Percentiles rank a stretch among this genome's conserved stretches.
Evolutionary conservation across 2,113 vertebrate genomes (phyloP).

Genomic region (Lagopus leucura): DNA sequence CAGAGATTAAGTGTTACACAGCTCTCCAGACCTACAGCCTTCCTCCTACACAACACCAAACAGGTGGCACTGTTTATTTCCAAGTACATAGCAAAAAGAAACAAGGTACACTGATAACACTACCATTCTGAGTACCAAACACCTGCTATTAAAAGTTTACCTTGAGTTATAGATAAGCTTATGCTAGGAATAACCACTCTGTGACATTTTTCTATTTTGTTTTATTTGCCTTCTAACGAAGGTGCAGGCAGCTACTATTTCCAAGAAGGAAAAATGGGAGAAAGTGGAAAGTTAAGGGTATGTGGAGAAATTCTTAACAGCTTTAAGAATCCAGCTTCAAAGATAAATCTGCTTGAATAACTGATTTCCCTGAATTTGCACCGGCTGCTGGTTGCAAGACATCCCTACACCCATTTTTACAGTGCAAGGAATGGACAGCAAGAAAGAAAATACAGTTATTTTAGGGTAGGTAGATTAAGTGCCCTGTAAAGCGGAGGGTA

Average conservation of each 20-base stretch:
- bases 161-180: not conserved
- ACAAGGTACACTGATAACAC: not conserved
- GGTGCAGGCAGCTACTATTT: not conserved
- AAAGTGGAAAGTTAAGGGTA: fast-evolving
- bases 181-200: not conserved
- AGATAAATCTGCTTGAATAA: not conserved
- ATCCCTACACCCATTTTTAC: not conserved
- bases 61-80: not conserved
- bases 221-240: not conserved
- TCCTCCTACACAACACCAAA: fast-evolving
- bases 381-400: not conserved
- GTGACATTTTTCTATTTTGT: not conserved
- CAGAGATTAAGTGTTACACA: not conserved
- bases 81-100: not conserved
- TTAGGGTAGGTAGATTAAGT: not conserved
- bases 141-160: not conserved
- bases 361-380: not conserved
- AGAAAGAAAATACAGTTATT: not conserved
- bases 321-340: not conserved
- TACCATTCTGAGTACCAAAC: not conserved
- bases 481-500: not conserved
- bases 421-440: not conserved
- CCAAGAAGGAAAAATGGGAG: fast-evolving
- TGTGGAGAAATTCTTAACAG: not conserved
- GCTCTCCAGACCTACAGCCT: not conserved